Evolutionary conservation across 2,113 vertebrate genomes (phyloP), one percentile per base, ranked within the genome.

Genomic region (Notothenia coriiceps): DNA sequence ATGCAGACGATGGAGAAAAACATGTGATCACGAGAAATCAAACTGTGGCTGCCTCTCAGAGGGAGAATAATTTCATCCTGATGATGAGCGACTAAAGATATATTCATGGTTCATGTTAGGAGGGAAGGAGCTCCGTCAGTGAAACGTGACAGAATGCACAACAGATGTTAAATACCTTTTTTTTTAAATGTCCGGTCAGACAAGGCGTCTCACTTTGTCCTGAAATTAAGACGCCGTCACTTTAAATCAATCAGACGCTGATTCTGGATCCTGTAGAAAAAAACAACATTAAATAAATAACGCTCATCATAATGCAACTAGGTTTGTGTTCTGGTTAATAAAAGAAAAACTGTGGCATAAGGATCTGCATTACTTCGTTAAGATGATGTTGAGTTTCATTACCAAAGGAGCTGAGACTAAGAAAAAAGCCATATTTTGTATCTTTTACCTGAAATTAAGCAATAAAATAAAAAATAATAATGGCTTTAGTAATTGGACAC

Each of bases 11-110:
- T 33, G 46, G 63, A 40, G 35, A 47, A 64, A 69, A 69, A 77
- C 57, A 52, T 65, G 50, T 69, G 83, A 77, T 73, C 62, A 61
- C n/a, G 72, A 67, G n/a, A 76, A 85, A 71, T 71, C 71, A 70
- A 70, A 75, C 66, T 2, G 70, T 10, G 70, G 76, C 77, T 13
- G 59, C 71, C 70, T 56, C 62, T 74, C 76, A 55, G 65, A 79
- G 70, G 46, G 59, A 43, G 77, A 76, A 61, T 22, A 7, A 79
- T 55, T 70, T 43, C 60, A 46, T 25, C 72, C 67, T 79, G 55
- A 54, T 67, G 65, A 75, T 51, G 64, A 70, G 35, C 43, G 68
- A 12, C 65, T 79, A 65, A 70, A 84, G 65, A 84, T 84, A 70
- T 7, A 54, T 70, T 18, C 55, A 12, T 47, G 60, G 25, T 60